phyloP scores from a whole-genome alignment of 2,888 invertebrate species.

The Andrena chrysosceles region DNA sequence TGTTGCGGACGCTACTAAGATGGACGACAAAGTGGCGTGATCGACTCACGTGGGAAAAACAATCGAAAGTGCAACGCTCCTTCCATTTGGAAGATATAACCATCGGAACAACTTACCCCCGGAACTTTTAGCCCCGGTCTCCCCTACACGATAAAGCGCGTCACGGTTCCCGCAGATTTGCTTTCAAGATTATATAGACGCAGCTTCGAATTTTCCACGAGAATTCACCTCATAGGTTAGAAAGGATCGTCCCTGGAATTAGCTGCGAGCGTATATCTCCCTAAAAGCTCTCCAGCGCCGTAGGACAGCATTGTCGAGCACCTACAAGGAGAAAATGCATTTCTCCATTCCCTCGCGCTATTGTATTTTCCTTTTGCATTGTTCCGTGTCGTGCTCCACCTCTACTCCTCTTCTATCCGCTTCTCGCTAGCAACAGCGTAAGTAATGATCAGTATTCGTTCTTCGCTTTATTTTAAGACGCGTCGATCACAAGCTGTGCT shows the following conservation, averaged over 20 bases:
- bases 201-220: constrained; percentile 46
- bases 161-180: constrained; percentile 26
- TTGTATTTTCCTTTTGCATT: constrained; percentile 56
- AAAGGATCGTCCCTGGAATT: constrained; percentile 55
- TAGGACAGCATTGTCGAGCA: constrained; percentile 52
- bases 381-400: constrained; percentile 21
- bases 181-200: constrained; percentile 39
- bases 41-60: not conserved
- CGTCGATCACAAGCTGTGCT: not conserved
- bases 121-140: no score
- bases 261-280: constrained; percentile 55
- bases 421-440: not conserved
- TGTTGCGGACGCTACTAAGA: not conserved
- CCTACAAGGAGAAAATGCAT: constrained; percentile 57
- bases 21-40: not conserved
- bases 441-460: constrained; percentile 48
- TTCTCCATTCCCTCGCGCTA: constrained; percentile 36
- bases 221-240: constrained; percentile 36
- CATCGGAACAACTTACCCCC: no score
- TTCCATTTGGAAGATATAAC: not conserved
- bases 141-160: constrained; percentile 20
- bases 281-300: constrained; percentile 49
- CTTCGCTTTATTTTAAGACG: constrained; percentile 33
- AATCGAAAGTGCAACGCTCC: not conserved
- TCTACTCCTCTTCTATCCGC: not conserved